Base-by-base conservation (phyloP, 2,797 vertebrate genomes). In the Cossypha dichroa region DNA sequence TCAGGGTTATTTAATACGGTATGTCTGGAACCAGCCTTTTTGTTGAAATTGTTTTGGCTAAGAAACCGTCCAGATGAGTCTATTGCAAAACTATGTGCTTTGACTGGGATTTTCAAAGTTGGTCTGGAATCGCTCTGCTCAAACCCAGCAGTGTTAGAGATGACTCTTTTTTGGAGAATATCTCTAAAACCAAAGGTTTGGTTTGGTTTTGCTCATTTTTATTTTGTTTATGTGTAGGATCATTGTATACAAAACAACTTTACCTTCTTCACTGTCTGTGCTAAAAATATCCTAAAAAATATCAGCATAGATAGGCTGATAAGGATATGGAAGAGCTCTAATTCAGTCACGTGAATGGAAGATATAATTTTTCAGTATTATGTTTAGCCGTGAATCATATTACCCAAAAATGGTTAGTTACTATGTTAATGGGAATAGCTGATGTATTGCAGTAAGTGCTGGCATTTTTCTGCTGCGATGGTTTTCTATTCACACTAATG, bases 21-120 rank as follows among this genome's bases (percentile, higher is more conserved):
- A 96, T 95, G 95, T 95, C 94, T 97, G 95, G 96, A 97, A 96
- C 88, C 45, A 91, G 79, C 69, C 36, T 94, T 92, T 96, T 94
- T 94, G 95, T 88, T 94, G 85, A 96, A 97, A 95, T 96, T 96
- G 84, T 97, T 96, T 96, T 96, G 97, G 94, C 94, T 96, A 94
- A 96, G 89, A 91, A 96, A 80, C 63, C 91, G 81, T 93, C 67
- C 92, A 96, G 91, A 97, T 97, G 94, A 97, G 93, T 91, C 79
- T 92, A 94, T 41, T 90, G 48, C 82, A 93, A 95, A 97, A 90
- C 85, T 96, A 94, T 96, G 88, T 96, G 95, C 96, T 96, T 95
- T 95, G 94, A 96, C 93, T 95, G 88, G 88, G 91, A 82, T 94
- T 87, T 95, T 92, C 72, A 77, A 66, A 94, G 83, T 92, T 3